Percentiles rank a stretch among this genome's conserved stretches.
These are phyloP conservation scores for Darevskia mixta DNA, from an alignment of 2,797 vertebrate genomes.

Conservation along the genomic window DNA sequence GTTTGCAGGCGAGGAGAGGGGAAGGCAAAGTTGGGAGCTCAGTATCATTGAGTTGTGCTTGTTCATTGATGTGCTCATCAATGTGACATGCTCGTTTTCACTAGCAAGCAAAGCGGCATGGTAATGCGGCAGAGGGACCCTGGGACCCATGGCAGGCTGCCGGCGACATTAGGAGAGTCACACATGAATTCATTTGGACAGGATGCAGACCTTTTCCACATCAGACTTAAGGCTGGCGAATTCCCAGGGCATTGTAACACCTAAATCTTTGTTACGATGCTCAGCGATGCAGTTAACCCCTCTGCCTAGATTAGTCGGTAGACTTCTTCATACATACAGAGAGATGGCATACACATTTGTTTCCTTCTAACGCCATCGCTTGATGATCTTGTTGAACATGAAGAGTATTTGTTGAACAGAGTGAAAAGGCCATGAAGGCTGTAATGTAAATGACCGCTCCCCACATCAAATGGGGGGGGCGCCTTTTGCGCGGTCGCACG, in stretches of 20 bases:
- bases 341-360: neutral
- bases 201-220: neutral
- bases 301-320: neutral
- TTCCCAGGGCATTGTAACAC: neutral
- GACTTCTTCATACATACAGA: neutral
- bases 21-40: neutral
- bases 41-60: neutral
- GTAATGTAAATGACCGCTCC: neutral
- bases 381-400: neutral
- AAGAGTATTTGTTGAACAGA: neutral
- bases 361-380: neutral
- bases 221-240: neutral
- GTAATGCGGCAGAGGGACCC: neutral
- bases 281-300: slow-evolving; percentile 13
- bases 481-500: no score
- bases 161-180: slow-evolving; percentile 1
- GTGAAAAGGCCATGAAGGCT: neutral
- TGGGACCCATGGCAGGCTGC: neutral
- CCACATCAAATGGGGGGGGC: no score
- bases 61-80: no score
- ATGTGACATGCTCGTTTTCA: neutral
- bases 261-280: slow-evolving; percentile 29
- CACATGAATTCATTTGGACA: neutral
- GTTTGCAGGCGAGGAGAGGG: slow-evolving; percentile 1
- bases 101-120: neutral